Base-by-base conservation (phyloP, 1,140 invertebrate species). In the Aphelenchoides avenae region DNA sequence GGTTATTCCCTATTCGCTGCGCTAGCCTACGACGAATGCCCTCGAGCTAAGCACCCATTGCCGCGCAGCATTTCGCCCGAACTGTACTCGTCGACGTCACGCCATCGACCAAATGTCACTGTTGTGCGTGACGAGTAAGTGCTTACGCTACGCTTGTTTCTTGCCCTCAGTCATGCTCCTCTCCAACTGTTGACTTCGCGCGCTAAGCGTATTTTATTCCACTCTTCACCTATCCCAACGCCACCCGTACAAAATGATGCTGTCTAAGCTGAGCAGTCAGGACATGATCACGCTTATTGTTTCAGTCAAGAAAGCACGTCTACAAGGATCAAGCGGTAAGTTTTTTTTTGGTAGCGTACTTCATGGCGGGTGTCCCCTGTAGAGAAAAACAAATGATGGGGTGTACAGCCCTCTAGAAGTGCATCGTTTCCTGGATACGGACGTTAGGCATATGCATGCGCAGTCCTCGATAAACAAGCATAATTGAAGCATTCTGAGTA, bases 301-400 rank as follows among this genome's bases (percentile, higher is more conserved):
- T 67, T 48, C 33, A 67, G 65, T 67, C 40, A 67, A 67, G 33
- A 39, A 47, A 29, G 65, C 65, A 5, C 43, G 43, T 26, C 63
- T 67, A 15, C 68, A 67, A 52, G 67, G 68, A 44, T 31, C 49
- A 33, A 42, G 37, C 20, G 64, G 64, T 66, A 30, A 44, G 64
- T 27, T 9, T 61, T 51, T 30, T 24, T 64, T 30, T 40, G 34
- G 26, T 5, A 11, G 7, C 31, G 30, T 33, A 39, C 24, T 33
- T 24, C n/a, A 30, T 56, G n/a, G n/a, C n/a, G n/a, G n/a, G n/a
- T n/a, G n/a, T n/a, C n/a, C n/a, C n/a, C n/a, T n/a, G n/a, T n/a
- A n/a, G n/a, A n/a, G n/a, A n/a, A n/a, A n/a, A n/a, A n/a, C n/a
- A n/a, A n/a, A n/a, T n/a, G n/a, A n/a, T n/a, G n/a, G n/a, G n/a